Base-by-base conservation (phyloP, 2,113 vertebrate species). In the Callipepla californica region DNA sequence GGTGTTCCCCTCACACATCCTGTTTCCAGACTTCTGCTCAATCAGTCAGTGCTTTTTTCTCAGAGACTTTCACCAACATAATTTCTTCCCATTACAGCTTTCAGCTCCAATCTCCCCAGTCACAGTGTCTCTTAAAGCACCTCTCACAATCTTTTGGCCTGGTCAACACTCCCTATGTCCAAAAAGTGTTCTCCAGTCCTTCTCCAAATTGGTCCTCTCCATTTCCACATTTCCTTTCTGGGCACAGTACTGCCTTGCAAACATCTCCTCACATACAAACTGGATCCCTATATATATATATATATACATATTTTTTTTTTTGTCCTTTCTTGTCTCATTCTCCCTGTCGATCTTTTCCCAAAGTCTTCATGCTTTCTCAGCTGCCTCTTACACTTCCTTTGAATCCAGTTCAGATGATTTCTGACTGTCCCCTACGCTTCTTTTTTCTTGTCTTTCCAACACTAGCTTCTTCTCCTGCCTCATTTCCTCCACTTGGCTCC, bases 401-500 rank as follows among this genome's bases (percentile, higher is more conserved):
- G 42, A 89, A 91, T 91, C 5, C 6, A 70, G 9, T 26, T 85
- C 55, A 77, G 42, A 85, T 42, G 34, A 92, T 40, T 16, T 82
- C 45, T 50, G 25, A 70, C 59, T 92, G 85, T 87, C 45, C 74
- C 58, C 34, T 42, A 50, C 53, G 34, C 9, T 76, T 81, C 32
- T 23, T 26, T 42, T 28, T 4, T 2, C 18, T 53, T 48, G 8
- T 85, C 79, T 82, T 75, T 89, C 42, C 47, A 89, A 34, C 30
- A 80, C 45, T 22, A 85, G 14, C 22, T 85, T 77, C 72, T 91
- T 40, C 61, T 96, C 55, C 91, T 42, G 13, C 78, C n/a, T 69
- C 9, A 77, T 95, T 92, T 94, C 68, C 89, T 91, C 51, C 70
- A 4, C 47, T 85, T 94, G 89, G 68, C 63, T 74, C 19, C 25